phyloP scores from a whole-genome alignment of 2,888 invertebrate genomes.

The Eretmocerus hayati region DNA sequence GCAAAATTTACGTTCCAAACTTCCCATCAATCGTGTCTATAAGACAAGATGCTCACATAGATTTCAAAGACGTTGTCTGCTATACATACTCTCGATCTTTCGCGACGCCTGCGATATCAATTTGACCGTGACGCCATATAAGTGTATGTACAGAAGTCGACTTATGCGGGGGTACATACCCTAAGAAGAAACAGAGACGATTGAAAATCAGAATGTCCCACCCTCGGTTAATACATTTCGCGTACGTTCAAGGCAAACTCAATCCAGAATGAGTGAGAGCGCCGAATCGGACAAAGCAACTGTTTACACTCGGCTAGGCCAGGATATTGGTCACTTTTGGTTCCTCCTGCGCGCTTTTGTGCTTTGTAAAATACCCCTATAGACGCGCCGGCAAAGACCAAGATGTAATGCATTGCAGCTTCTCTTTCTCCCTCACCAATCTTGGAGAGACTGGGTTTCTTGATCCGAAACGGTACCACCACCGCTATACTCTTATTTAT shows the following conservation, averaged over 20 bases:
- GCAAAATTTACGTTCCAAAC: too few species aligned
- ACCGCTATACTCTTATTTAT: slow-evolving; percentile 31
- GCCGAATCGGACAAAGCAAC: slow-evolving; percentile 30
- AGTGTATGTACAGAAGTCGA: too few species aligned
- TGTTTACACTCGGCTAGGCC: slow-evolving; percentile 38
- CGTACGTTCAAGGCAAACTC: slow-evolving; percentile 31
- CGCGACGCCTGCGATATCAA: too few species aligned
- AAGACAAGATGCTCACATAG: too few species aligned
- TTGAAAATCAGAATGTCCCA: slow-evolving; percentile 22
- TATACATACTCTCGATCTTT: too few species aligned
- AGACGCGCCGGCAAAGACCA: background rate
- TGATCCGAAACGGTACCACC: too few species aligned
- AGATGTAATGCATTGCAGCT: background rate
- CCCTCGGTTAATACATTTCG: slow-evolving; percentile 28
- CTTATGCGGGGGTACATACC: background rate
- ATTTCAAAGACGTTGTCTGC: too few species aligned
- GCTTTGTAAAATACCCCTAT: slow-evolving; percentile 31
- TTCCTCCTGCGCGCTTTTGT: slow-evolving; percentile 34
- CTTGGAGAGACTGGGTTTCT: too few species aligned
- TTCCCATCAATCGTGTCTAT: too few species aligned
- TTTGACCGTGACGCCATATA: slow-evolving; percentile 22
- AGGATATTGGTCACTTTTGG: slow-evolving; percentile 40
- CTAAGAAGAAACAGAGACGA: background rate
- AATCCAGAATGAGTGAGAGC: background rate
- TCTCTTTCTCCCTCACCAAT: too few species aligned